Evolutionary conservation across 2,888 invertebrate genomes (phyloP).

Genomic region (Drosophila anceps): DNA sequence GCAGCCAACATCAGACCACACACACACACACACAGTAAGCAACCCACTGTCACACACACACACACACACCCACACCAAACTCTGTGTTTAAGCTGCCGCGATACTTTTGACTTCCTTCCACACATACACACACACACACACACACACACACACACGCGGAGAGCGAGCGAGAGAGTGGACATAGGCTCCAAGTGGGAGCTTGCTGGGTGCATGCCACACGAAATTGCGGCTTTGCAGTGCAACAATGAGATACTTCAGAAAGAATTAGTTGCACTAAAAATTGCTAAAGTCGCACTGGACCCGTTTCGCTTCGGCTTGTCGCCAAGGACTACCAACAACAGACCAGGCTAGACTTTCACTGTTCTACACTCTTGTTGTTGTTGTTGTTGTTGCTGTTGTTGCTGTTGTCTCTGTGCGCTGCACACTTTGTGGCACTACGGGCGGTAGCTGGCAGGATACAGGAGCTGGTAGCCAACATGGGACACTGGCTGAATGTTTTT

Average conservation of each 20-base stretch:
- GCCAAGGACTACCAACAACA: conserved; percentile 19
- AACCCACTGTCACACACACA: conserved; percentile 4
- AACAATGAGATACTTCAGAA: conserved; percentile 82
- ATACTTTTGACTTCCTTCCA: conserved; percentile 78
- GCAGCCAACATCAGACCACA: conserved; percentile 29
- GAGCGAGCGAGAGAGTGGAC: conserved; percentile 38
- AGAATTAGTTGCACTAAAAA: conserved; percentile 82
- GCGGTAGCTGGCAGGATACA: conserved; percentile 39
- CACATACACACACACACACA: conserved; percentile 44
- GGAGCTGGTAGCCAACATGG: conserved; percentile 37
- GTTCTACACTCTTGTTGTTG: conserved; percentile 24
- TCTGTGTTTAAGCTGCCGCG: conserved; percentile 75
- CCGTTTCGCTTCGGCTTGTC: conserved; percentile 25
- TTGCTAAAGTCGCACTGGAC: conserved; percentile 74
- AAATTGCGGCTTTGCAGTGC: conserved; percentile 81
- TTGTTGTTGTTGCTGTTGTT: conserved; percentile 31
- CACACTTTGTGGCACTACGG: conserved; percentile 58
- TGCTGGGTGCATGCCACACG: conserved; percentile 58
- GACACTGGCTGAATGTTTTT: conserved; percentile 62
- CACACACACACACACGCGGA: conserved; percentile 43
- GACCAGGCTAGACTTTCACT: conserved; percentile 63
- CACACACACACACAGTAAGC: conserved; percentile 3
- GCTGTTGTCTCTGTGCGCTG: conserved; percentile 25
- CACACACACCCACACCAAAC: conserved; percentile 7
- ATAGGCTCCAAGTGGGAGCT: conserved; percentile 61